Base-by-base conservation (phyloP, 2,888 invertebrate species). In the Mimumesa dahlbomi region DNA sequence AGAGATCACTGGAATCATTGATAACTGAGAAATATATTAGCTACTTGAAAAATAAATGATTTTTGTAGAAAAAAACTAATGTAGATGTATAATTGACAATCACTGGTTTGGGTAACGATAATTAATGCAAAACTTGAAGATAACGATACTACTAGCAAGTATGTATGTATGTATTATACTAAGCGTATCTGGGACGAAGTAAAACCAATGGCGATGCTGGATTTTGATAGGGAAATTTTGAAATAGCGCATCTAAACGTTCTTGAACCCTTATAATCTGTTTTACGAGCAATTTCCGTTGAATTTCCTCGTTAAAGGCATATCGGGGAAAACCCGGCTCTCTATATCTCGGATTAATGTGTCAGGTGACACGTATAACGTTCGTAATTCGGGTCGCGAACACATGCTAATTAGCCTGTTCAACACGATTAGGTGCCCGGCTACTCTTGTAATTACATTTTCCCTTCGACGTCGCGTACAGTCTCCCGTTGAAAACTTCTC, bases 341-440 rank as follows among this genome's bases (percentile, higher is more conserved):
- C 46, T 64, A 58, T 34, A 63, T 54, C 48, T 9, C 34, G 49
- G 19, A 53, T 62, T 71, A 71, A 71, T 56, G 58, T 40, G 62
- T 58, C 54, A 42, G 50, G 6, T 58, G 67, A 58, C 65, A 65
- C 57, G 45, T 65, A 70, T 62, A 54, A 63, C 46, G 52, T 58
- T 45, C 42, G 58, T 76, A 69, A 72, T 64, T 67, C 54, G 46
- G 18, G 46, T 61, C 58, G 49, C 49, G 72, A 62, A 68, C 59
- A 65, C 48, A 58, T 68, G 72, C 75, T 75, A 80, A 79, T 79
- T 79, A 77, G 67, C 40, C 64, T 73, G 73, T 73, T 69, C 64
- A 59, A 73, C 74, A 67, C 61, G 75, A 77, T 66, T 67, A 57
- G 64, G 48, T 62, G 59, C 64, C 57, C 66, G 52, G 46, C 63